These are phyloP conservation scores for Bathynomus jamesi DNA, from an alignment of 1,140 invertebrate genomes.

Conservation along the genomic window DNA sequence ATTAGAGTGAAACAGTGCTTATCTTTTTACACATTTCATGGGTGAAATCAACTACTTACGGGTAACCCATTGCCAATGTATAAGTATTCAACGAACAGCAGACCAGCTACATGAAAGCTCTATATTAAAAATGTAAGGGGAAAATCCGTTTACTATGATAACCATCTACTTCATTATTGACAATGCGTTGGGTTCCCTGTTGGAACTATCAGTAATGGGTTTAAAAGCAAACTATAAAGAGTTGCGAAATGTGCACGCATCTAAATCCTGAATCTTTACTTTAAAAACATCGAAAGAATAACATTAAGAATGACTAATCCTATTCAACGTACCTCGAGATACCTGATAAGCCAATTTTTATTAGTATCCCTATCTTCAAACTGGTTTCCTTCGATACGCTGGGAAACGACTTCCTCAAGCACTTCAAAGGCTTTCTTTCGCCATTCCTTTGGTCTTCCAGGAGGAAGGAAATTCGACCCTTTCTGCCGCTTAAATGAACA, in stretches of 20 bases:
- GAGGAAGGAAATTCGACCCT: conserved; percentile 80
- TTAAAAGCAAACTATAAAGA: too few relatives aligned
- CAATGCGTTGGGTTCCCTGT: too few relatives aligned
- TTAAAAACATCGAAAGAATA: too few relatives aligned
- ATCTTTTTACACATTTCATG: conserved; percentile 11
- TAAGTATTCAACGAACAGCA: background rate
- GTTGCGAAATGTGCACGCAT: too few relatives aligned
- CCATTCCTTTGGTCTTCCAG: conserved; percentile 89
- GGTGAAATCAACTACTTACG: background rate
- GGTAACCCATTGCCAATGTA: background rate
- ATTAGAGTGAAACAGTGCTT: too few relatives aligned
- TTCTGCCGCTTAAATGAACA: conserved; percentile 54
- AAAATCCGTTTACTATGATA: conserved; percentile 5
- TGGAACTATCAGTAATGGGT: too few relatives aligned
- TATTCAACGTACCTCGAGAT: conserved; percentile 53
- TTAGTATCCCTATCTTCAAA: conserved; percentile 83
- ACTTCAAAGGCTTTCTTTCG: conserved; percentile 59
- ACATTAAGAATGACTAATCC: too few relatives aligned
- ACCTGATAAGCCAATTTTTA: conserved; percentile 89
- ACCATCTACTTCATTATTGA: background rate
- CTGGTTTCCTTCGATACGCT: conserved; percentile 77
- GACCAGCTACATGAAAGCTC: background rate
- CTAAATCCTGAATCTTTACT: too few relatives aligned
- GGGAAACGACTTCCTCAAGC: conserved; percentile 70
- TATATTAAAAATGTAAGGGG: conserved; percentile 10